Base-by-base conservation (phyloP, 2,113 vertebrate genomes). In the Thomomys bottae region DNA sequence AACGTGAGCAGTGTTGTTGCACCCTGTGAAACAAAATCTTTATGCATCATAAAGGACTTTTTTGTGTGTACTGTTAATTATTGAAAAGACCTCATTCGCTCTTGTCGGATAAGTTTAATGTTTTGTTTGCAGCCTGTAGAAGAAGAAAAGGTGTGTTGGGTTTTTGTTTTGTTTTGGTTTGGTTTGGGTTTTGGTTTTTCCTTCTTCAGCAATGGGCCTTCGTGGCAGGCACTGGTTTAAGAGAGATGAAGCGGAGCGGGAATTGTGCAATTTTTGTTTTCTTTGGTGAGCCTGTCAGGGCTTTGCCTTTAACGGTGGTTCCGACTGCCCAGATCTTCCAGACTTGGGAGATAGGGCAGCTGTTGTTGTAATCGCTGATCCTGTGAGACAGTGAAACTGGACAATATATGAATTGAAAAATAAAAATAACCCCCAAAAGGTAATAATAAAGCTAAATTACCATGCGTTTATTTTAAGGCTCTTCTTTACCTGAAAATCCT, bases 381-480 rank as follows among this genome's bases (percentile, higher is more conserved):
- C 98, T 98, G 97, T 97, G 97, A 98, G 97, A 98, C 98, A 98
- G 98, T 98, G 98, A 98, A 98, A 98, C 98, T 98, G 98, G 98
- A 98, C 98, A 98, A 98, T 98, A 97, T 96, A 98, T 98, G 96
- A 98, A 97, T 97, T 97, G 98, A 94, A 97, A 97, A 96, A 78
- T 96, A 91, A 95, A n/a, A 98, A 97, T 97, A n/a, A n/a, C n/a
- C n/a, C n/a, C n/a, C n/a, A n/a, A n/a, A n/a, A n/a, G n/a, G n/a
- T n/a, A n/a, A 57, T 75, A 79, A 64, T 63, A 1, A 87, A 4
- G 4, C 1, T 40, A 30, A 28, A 36, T 30, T 24, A 34, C 4
- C 26, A 18, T 30, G 6, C 3, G 14, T 79, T 85, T 70, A 73
- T 84, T 91, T 75, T 84, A 80, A 32, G 7, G 45, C 3, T 88